Percentiles rank a stretch among this genome's conserved stretches.
phyloP scores from a whole-genome alignment of 2,113 vertebrate genomes.

The Leucoraja erinaceus region DNA sequence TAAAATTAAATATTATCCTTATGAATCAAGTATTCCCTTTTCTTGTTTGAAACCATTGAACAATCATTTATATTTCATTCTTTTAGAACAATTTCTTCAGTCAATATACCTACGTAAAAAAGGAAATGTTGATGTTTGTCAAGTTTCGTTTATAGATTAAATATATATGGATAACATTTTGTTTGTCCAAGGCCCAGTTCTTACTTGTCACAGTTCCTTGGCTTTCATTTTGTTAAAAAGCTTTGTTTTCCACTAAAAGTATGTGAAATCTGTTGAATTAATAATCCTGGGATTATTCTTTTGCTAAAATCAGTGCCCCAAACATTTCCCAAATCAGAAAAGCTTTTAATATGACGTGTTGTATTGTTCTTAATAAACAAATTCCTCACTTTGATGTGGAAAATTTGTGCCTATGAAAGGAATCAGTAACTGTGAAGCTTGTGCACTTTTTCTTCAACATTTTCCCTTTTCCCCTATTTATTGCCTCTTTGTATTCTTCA shows the following conservation, averaged over 20 bases:
- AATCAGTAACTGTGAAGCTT: conserved; percentile 45
- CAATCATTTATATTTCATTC: neutral
- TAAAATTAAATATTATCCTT: neutral
- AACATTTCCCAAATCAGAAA: conserved; percentile 61
- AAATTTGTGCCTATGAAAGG: conserved; percentile 56
- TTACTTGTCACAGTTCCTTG: neutral
- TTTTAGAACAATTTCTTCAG: neutral
- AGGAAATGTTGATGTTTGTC: neutral
- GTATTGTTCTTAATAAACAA: conserved; percentile 85
- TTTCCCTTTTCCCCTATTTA: conserved; percentile 3
- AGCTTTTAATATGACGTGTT: conserved; percentile 73
- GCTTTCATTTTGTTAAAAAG: conserved; percentile 29
- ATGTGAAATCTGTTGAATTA: conserved; percentile 49
- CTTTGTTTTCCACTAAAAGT: conserved; percentile 43
- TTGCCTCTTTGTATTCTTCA: neutral
- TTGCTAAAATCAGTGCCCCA: conserved; percentile 63
- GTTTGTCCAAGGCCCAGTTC: neutral
- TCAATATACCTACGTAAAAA: conserved; percentile 7
- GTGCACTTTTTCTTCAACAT: conserved; percentile 22
- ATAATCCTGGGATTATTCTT: conserved; percentile 65
- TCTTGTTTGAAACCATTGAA: neutral
- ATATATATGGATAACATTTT: conserved; percentile 26
- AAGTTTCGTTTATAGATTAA: conserved; percentile 19
- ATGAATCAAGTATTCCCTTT: neutral
- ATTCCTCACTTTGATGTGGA: conserved; percentile 85